phyloP scores from a whole-genome alignment of 2,113 vertebrate genomes.

The Microtus richardsoni region DNA sequence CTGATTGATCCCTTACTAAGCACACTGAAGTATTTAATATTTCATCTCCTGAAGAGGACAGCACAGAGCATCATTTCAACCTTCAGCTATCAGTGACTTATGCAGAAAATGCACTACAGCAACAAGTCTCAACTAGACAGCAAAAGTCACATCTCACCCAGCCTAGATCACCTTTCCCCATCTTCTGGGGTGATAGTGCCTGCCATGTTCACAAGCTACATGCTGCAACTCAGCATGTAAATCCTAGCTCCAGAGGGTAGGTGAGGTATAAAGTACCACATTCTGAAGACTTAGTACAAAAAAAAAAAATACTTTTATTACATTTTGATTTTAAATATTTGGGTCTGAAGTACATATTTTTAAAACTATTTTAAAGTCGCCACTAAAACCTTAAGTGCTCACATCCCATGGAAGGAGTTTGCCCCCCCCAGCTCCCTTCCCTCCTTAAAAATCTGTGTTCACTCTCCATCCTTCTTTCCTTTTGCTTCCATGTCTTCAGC shows the following conservation, averaged over 20 bases:
- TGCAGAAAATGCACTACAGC: neutral
- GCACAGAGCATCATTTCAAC: neutral
- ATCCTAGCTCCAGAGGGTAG: rapidly evolving
- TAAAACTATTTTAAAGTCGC: neutral
- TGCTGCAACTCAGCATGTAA: neutral
- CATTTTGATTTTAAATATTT: neutral
- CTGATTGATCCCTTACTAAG: neutral
- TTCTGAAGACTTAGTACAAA: slow-evolving; percentile 27
- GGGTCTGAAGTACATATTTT: neutral
- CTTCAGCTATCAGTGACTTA: neutral
- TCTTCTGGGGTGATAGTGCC: neutral
- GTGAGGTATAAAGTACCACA: neutral
- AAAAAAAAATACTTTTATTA: neutral
- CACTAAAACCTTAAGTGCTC: neutral
- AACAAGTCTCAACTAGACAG: neutral
- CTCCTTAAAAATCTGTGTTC: neutral
- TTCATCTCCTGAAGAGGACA: neutral
- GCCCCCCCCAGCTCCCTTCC: neutral
- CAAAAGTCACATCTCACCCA: neutral
- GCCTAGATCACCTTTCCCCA: too few species aligned
- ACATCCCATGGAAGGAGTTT: neutral
- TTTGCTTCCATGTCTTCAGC: neutral
- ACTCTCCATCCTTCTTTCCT: neutral
- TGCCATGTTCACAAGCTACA: neutral
- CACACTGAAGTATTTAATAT: neutral